Base-by-base conservation (phyloP, 2,113 vertebrate species). In the Erythrolamprus reginae region DNA sequence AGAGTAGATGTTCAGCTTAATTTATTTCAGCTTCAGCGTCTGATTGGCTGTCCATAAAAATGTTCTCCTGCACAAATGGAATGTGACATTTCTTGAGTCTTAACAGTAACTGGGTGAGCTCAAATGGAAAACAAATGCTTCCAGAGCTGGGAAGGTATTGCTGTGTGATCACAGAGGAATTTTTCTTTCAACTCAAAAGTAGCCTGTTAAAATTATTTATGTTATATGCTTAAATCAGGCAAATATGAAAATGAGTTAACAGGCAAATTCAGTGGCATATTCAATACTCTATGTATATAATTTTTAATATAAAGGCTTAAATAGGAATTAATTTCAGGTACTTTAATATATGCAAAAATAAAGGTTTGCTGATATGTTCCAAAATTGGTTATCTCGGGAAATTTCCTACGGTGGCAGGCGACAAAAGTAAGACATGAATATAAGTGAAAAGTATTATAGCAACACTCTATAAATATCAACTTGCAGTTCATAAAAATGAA, bases 31-130 rank as follows among this genome's bases (percentile, higher is more conserved):
- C 86, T 92, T 82, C 87, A 86, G 77, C 89, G 88, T 94, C 93
- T 90, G 21, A 65, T 86, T 52, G 53, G 65, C 88, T 33, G 4
- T 87, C 94, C 0, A 0, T 91, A 92, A 93, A 88, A 87, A 89
- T 89, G 90, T 86, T 89, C 89, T 90, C 19, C 94, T 95, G 93
- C 90, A 91, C 93, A 95, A 95, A 95, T 95, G 94, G 92, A 95
- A 95, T 61, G 21, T 95, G 95, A 95, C 92, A 56, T 89, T 94
- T 93, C 84, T 94, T 94, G 90, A 89, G 93, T 93, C 89, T 90
- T 96, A 91, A 91, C 88, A 56, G 90, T 92, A 93, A 93, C 38
- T 94, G 94, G 95, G 92, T 83, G 93, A 93, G 85, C 58, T 93
- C 92, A 95, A 94, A 96, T 92, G 47, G 28, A 96, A 94, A 95